phyloP scores from a whole-genome alignment of 2,888 invertebrate genomes.

The Cheiracanthium punctorium region DNA sequence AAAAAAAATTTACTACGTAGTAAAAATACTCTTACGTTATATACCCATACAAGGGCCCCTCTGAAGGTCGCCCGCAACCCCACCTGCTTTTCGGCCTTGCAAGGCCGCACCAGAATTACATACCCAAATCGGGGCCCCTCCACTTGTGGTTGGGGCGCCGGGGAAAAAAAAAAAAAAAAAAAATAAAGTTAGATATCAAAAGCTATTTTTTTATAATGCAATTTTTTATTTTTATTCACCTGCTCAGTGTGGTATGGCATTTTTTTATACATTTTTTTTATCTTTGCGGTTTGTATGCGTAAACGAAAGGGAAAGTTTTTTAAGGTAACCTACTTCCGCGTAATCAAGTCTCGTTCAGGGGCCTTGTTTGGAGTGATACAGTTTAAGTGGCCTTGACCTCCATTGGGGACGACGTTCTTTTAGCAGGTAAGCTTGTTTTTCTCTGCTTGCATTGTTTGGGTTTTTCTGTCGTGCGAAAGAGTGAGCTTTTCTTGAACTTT shows the following conservation, averaged over 20 bases:
- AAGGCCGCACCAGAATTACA: conserved; percentile 32
- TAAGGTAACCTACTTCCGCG: not conserved
- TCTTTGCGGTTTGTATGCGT: not conserved
- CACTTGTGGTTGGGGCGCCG: conserved; percentile 18
- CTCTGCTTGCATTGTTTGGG: too few species aligned
- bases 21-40: conserved; percentile 29
- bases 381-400: too few species aligned
- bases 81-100: conserved; percentile 51
- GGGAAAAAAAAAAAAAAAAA: too few species aligned
- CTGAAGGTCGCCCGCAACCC: conserved; percentile 46
- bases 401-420: too few species aligned
- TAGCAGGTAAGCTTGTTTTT: too few species aligned
- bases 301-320: conserved; percentile 1
- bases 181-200: conserved; percentile 20
- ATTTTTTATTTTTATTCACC: conserved; percentile 4
- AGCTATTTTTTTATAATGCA: conserved; percentile 14
- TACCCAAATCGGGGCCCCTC: conserved; percentile 35
- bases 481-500: too few species aligned
- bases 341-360: too few species aligned
- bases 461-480: too few species aligned
- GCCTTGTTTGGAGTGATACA: too few species aligned
- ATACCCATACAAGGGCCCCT: conserved; percentile 39
- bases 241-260: not conserved
- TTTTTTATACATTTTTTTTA: conserved; percentile 7
- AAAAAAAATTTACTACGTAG: conserved; percentile 52